Conservation (phyloP, 2,888 invertebrate genomes). For the Cosmorhoe ocellata region DNA sequence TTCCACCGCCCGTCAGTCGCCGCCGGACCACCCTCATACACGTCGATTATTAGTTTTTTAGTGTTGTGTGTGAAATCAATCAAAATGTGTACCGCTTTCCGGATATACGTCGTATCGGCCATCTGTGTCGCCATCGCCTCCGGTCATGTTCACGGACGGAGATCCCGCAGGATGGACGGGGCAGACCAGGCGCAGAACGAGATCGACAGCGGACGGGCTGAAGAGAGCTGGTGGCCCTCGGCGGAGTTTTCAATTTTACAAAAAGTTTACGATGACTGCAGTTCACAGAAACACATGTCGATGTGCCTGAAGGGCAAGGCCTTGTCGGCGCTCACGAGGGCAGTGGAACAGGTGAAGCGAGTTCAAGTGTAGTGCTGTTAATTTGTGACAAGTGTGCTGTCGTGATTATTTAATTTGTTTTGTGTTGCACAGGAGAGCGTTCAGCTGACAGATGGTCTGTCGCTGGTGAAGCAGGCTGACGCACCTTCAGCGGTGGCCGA, state of each 20-base stretch:
- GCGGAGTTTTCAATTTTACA: constrained; percentile 82
- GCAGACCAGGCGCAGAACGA: constrained; percentile 72
- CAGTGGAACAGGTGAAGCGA: constrained; percentile 80
- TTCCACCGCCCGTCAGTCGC: constrained; percentile 72
- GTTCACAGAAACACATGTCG: constrained; percentile 82
- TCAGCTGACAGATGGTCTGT: constrained; percentile 83
- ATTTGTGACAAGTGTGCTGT: constrained; percentile 42
- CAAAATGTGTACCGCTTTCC: constrained; percentile 73
- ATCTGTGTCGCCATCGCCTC: constrained; percentile 69
- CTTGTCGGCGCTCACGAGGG: constrained; percentile 80
- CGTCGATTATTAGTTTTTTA: constrained; percentile 67
- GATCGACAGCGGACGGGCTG: constrained; percentile 77
- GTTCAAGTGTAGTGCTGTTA: constrained; percentile 37
- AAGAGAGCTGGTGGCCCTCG: constrained; percentile 80
- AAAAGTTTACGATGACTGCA: constrained; percentile 85
- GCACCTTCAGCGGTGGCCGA: constrained; percentile 79
- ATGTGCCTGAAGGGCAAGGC: constrained; percentile 85
- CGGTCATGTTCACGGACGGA: constrained; percentile 72
- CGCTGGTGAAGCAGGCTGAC: constrained; percentile 82
- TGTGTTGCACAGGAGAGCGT: constrained; percentile 76
- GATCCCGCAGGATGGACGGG: constrained; percentile 71
- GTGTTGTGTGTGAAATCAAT: constrained; percentile 65
- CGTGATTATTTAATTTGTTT: constrained; percentile 46
- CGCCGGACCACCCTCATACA: constrained; percentile 70
- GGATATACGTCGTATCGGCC: constrained; percentile 72